A percentile compares a stretch with the other conserved stretches of the same genome.
These are phyloP conservation scores for Erythrolamprus reginae DNA, from an alignment of 2,113 vertebrate genomes.

Conservation along the genomic window DNA sequence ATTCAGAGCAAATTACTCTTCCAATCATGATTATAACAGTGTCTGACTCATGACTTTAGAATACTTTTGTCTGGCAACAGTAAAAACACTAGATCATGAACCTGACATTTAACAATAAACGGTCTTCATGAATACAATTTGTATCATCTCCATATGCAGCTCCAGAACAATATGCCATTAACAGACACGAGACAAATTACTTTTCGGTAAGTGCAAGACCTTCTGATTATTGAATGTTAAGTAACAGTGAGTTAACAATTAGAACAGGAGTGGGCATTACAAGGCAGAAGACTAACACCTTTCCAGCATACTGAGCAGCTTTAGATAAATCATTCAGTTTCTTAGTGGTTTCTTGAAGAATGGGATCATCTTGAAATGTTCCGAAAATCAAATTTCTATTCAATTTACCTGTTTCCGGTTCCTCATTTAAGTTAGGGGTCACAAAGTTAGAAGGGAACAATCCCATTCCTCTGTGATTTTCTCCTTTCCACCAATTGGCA, in stretches of 20 bases:
- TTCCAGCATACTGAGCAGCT: not conserved
- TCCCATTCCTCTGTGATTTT: constrained; percentile 92
- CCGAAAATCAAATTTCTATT: not conserved
- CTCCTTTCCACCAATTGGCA: constrained; percentile 98
- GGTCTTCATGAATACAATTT: not conserved
- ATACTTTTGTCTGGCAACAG: not conserved
- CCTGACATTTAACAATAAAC: not conserved
- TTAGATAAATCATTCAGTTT: not conserved
- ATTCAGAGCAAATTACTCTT: not conserved
- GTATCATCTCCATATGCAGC: not conserved
- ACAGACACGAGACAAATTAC: not conserved
- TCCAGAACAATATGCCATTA: not conserved
- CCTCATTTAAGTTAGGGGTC: constrained; percentile 82
- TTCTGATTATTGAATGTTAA: not conserved
- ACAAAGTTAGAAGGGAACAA: constrained; percentile 98
- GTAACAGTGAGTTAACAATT: not conserved
- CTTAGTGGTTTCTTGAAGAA: not conserved
- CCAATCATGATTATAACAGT: not conserved
- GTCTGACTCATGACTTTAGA: not conserved
- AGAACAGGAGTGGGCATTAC: not conserved
- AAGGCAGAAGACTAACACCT: not conserved
- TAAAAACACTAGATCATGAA: not conserved
- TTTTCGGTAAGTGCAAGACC: not conserved
- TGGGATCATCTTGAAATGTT: not conserved
- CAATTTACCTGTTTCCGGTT: constrained; percentile 82